A percentile compares a stretch with the other conserved stretches of the same genome.
These are phyloP conservation scores for Bibio marci DNA, from an alignment of 2,888 invertebrate species.

Conservation along the genomic window DNA sequence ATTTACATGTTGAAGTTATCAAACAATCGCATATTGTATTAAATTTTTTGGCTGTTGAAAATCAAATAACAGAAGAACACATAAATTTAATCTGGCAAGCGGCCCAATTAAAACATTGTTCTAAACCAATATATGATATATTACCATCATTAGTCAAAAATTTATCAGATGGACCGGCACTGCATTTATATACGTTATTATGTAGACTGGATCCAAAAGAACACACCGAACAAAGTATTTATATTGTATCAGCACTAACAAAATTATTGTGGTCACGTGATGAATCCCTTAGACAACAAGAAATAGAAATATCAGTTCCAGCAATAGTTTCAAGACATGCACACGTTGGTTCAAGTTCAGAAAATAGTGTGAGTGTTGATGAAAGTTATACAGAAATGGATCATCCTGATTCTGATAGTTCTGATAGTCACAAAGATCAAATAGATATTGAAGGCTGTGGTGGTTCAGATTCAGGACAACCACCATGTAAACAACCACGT, in stretches of 20 bases:
- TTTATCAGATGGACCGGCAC: constrained; percentile 70
- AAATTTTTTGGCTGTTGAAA: constrained; percentile 84
- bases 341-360: constrained; percentile 45
- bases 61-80: constrained; percentile 75
- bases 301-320: constrained; percentile 27
- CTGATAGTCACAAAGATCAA: constrained; percentile 33
- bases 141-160: constrained; percentile 81
- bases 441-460: constrained; percentile 28
- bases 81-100: constrained; percentile 90
- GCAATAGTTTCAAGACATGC: constrained; percentile 33
- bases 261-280: constrained; percentile 82
- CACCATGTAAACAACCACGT: constrained; percentile 34
- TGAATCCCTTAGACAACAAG: constrained; percentile 28
- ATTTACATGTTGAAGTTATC: constrained; percentile 86
- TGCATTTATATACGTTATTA: constrained; percentile 74
- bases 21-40: constrained; percentile 89
- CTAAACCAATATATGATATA: constrained; percentile 82
- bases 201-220: constrained; percentile 77
- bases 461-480: constrained; percentile 31
- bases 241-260: constrained; percentile 74
- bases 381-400: constrained; percentile 67
- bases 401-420: constrained; percentile 37
- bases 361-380: constrained; percentile 65
- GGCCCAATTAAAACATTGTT: constrained; percentile 86
- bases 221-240: constrained; percentile 85